Base-by-base conservation (phyloP, 2,888 invertebrate genomes). In the Epiperipatus broadwayi region DNA sequence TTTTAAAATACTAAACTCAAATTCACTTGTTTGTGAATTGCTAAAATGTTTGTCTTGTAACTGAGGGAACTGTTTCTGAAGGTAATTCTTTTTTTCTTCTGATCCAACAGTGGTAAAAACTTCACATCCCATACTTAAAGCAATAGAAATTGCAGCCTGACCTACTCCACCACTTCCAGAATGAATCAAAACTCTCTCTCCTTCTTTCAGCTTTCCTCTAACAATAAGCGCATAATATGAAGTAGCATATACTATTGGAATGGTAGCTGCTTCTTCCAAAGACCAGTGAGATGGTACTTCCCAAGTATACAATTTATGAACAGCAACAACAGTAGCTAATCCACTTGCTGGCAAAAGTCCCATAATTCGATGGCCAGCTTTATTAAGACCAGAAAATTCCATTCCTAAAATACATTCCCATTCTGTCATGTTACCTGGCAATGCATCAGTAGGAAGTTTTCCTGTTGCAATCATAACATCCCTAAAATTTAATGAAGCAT, bases 401-500 rank as follows among this genome's bases (percentile, higher is more conserved):
- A 61, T 56, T 21, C 62, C 61, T 27, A 61, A 50, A 43, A 65
- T 53, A 47, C 63, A 64, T 43, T 65, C 65, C 44, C 63, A 58
- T 39, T 53, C 53, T 21, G 60, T 60, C 47, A 63, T 52, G 47
- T 57, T 52, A 46, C 58, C 59, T 27, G 65, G n/a, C n/a, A 95
- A 70, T 34, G 93, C 89, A 65, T 95, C 95, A 21, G 91, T 87
- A 37, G 93, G 84, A 44, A 95, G 69, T 65, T 93, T 91, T 50
- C 93, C 95, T 18, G 85, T 85, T 20, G 93, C 91, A 54, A 95
- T 64, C 95, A 97, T 97, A 48, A 95, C 75, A 62, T 97, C 95
- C 48, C 93, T 75, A 78, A 95, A 95, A 65, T 95, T 95, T 43
- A 95, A 71, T 28, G 91, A 81, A 2, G 89, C 80, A 63, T 81